Base-by-base conservation (phyloP, 1,140 invertebrate species). In the Dreissena rostriformis region DNA sequence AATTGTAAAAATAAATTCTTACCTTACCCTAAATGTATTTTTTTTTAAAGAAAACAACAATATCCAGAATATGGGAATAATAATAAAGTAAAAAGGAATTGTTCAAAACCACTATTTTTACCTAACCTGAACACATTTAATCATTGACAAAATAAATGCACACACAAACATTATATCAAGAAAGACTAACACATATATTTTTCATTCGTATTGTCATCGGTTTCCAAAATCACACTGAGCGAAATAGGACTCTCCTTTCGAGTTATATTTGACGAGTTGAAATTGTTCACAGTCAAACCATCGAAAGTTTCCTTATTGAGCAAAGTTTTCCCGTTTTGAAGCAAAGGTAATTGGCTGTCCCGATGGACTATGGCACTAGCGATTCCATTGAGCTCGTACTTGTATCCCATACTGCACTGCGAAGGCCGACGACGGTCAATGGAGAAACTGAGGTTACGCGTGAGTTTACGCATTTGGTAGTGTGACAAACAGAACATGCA, bases 401-500 rank as follows among this genome's bases (percentile, higher is more conserved):
- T 76, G 15, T 67, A 71, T 51, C 74, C 79, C 2, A 61, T 74
- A 49, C 83, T 83, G 70, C 89, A 89, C 49, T 77, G 67, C 26
- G 72, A 76, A 14, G 77, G 39, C 14, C 73, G 70, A 15, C 88
- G 78, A 6, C 87, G 82, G 66, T 91, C 91, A 1, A 90, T 71
- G 1, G 91, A 91, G 57, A 89, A 63, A 79, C 90, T 91, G 24
- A 90, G 73, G 61, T 82, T 89, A 11, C 90, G 84, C 4, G 86
- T 84, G 2, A 92, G 85, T 63, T 84, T 86, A 19, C 86, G 66
- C 5, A 91, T 72, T 51, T 91, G 87, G 66, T 91, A 87, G 24
- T 89, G 87, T n/a, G 88, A 87, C n/a, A 92, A 87, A 49, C 90
- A 86, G 78, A 90, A 92, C 15, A 75, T 81, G 76, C 91, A 93